Base-by-base conservation (phyloP, 2,797 vertebrate species). In the Myripristis jacobus region DNA sequence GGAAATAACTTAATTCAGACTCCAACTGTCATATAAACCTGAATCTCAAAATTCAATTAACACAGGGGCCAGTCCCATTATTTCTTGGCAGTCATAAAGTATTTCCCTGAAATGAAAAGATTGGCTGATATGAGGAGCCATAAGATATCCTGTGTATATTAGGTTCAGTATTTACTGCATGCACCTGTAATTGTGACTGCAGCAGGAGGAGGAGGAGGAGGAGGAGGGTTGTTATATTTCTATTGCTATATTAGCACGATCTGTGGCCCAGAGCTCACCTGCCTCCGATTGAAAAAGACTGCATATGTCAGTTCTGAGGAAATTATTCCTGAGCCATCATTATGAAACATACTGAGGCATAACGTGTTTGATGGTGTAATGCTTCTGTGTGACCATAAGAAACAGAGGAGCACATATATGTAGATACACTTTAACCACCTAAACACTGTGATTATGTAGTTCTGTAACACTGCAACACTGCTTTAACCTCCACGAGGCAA, bases 11-110 rank as follows among this genome's bases (percentile, higher is more conserved):
- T 80, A 76, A 84, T 87, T 85, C 66, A 67, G 70, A 55, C 69
- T 78, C 75, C 70, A 71, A 80, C 72, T 55, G 83, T 60, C 73
- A 60, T 69, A 60, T 82, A 81, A 84, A 86, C 88, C 76, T 55
- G 48, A 82, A 76, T 86, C 79, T 84, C 62, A 51, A 85, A 88
- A 92, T 87, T 84, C 80, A 92, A 92, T 92, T 92, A 92, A 91
- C 89, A 89, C 85, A 76, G 85, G 57, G 86, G 87, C 85, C 84
- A 88, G 78, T 52, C 51, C 66, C 70, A 84, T 86, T 87, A 89
- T 90, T 90, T 83, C 72, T 60, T 73, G 75, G 66, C 80, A 55
- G 77, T 68, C 9, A 12, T 75, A 46, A 85, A 91, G 75, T 44
- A 82, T 87, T 86, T 82, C 80, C 66, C 50, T 25, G 50, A 85